Evolutionary conservation across 2,888 invertebrate species (phyloP).

Genomic region (Ferrisia virgata): DNA sequence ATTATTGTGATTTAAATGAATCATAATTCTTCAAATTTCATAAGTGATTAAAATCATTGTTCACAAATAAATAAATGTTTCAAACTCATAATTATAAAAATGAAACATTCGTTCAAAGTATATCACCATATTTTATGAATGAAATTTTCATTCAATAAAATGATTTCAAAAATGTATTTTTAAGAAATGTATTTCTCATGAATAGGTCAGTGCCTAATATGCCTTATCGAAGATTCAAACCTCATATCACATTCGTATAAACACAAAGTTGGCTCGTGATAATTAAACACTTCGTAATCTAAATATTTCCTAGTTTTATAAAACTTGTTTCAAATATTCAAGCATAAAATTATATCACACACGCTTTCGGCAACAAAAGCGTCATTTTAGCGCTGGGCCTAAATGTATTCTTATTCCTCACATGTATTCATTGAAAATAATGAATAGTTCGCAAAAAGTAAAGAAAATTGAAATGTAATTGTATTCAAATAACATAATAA

Average conservation of each 20-base stretch:
- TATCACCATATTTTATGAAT: too few relatives aligned
- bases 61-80: not conserved
- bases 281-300: too few relatives aligned
- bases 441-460: not conserved
- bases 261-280: too few relatives aligned
- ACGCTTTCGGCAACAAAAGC: not conserved
- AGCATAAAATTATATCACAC: not conserved
- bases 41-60: too few relatives aligned
- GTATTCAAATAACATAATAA: not conserved
- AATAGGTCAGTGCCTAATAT: not conserved
- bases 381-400: not conserved
- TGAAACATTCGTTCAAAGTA: too few relatives aligned
- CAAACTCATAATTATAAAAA: not conserved
- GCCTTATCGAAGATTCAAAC: not conserved
- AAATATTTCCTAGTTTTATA: too few relatives aligned
- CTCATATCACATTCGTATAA: not conserved
- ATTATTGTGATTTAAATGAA: not conserved
- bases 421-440: not conserved
- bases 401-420: not conserved
- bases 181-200: too few relatives aligned
- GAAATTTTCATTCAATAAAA: too few relatives aligned
- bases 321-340: not conserved
- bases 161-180: too few relatives aligned
- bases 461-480: not conserved
- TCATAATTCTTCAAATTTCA: not conserved